phyloP scores from a whole-genome alignment of 64 coral and sea anemone genomes.

The Acropora yongei region DNA sequence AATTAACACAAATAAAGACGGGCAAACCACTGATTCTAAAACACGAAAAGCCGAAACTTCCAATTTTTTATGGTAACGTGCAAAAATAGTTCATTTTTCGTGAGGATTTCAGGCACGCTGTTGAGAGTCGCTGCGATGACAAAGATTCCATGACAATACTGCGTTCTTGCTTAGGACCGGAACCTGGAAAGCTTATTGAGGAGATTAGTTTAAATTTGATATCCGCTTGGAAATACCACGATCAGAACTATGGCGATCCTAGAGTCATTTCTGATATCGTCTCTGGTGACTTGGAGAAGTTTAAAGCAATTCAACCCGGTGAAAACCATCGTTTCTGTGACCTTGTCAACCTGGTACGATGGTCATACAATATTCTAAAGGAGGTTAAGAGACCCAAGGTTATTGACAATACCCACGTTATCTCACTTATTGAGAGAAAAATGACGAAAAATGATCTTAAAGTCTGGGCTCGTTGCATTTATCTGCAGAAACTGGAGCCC shows the following conservation, averaged over 20 bases:
- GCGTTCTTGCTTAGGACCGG: slow-evolving; percentile 51
- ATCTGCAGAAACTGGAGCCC: slow-evolving; percentile 56
- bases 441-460: too few species aligned
- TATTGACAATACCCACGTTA: slow-evolving; percentile 62
- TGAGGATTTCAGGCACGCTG: slow-evolving; percentile 64
- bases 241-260: slow-evolving; percentile 79
- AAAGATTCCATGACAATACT: slow-evolving; percentile 72
- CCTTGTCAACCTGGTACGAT: slow-evolving; percentile 65
- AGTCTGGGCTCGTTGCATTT: slow-evolving; percentile 50
- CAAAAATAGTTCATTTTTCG: slow-evolving; percentile 72
- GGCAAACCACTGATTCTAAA: not conserved
- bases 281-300: slow-evolving; percentile 70
- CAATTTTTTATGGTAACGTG: slow-evolving; percentile 70
- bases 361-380: slow-evolving; percentile 79
- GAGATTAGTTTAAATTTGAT: slow-evolving; percentile 74
- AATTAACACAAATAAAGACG: not conserved
- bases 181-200: slow-evolving; percentile 69
- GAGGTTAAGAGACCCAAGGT: slow-evolving; percentile 66
- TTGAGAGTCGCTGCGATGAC: slow-evolving; percentile 61
- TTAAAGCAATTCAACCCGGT: slow-evolving; percentile 50
- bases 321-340: slow-evolving; percentile 79
- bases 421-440: too few species aligned
- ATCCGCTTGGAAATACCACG: slow-evolving; percentile 57
- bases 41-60: slow-evolving; percentile 66
- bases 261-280: slow-evolving; percentile 72